These are phyloP conservation scores for Aporophyla nigra DNA, from an alignment of 2,888 invertebrate genomes.

Conservation along the genomic window DNA sequence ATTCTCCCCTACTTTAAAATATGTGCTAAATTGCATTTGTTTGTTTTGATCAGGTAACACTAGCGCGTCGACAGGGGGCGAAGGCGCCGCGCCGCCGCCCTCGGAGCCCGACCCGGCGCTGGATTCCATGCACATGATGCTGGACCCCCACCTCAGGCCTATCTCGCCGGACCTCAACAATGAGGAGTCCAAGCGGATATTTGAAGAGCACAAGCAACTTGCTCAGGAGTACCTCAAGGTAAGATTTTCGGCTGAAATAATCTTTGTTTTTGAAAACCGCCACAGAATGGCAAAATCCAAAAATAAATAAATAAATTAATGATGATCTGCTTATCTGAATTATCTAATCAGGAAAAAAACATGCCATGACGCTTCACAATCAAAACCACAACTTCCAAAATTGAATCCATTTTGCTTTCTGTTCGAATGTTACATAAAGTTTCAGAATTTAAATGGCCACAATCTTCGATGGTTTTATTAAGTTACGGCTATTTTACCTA, in stretches of 20 bases:
- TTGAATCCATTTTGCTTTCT: slow-evolving; percentile 2
- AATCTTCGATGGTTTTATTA: background rate
- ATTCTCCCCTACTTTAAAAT: background rate
- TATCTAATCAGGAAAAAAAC: background rate
- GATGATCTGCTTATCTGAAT: background rate
- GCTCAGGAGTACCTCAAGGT: slow-evolving; percentile 97
- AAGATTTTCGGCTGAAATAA: slow-evolving; percentile 27
- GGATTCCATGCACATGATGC: slow-evolving; percentile 94
- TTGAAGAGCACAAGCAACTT: slow-evolving; percentile 96
- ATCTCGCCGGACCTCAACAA: slow-evolving; percentile 95
- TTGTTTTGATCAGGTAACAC: slow-evolving; percentile 83
- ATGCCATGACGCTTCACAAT: background rate
- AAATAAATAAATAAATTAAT: too few species aligned
- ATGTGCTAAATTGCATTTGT: slow-evolving; percentile 26
- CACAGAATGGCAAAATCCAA: background rate
- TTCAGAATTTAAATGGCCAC: background rate
- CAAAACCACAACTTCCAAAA: background rate
- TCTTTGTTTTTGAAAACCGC: background rate
- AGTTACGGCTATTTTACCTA: slow-evolving; percentile 2
- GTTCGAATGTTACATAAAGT: slow-evolving; percentile 15
- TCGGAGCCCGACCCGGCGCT: slow-evolving; percentile 91
- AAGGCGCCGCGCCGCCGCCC: slow-evolving; percentile 80
- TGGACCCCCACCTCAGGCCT: slow-evolving; percentile 96
- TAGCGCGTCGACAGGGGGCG: slow-evolving; percentile 81
- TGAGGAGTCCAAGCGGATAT: slow-evolving; percentile 95